Base-by-base conservation (phyloP, 2,888 invertebrate genomes). In the Syritta pipiens region DNA sequence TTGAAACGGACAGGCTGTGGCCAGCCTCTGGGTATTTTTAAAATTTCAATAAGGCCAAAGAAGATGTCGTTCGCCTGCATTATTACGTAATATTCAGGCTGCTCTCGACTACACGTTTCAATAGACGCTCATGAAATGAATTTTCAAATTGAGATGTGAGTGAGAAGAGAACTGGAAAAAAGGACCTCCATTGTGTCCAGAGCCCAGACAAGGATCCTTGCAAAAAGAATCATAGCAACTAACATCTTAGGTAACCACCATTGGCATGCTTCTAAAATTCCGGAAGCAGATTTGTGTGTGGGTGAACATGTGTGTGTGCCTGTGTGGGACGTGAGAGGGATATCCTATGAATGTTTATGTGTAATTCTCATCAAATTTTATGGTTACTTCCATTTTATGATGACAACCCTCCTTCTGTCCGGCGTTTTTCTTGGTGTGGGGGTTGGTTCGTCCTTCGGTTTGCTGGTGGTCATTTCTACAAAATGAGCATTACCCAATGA, bases 371-470 rank as follows among this genome's bases (percentile, higher is more conserved):
- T 79, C 60, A 79, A 79, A 79, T 79, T 79, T 74, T 55, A 79
- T 79, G 79, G 67, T 68, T 62, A 79, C 74, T 79, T 79, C 67
- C 67, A 62, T 72, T 79, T 79, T 74, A 77, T 77, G 71, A 77
- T 48, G 71, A 77, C 77, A 77, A 48, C 65, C 44, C 26, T 42
- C 65, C 22, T 24, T 32, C 28, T n/a, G 53, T n/a, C 49, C 5
- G 24, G 19, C 67, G n/a, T n/a, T n/a, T n/a, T n/a, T n/a, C n/a
- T n/a, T n/a, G n/a, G n/a, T n/a, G n/a, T n/a, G n/a, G n/a, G n/a
- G n/a, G n/a, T n/a, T n/a, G n/a, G 48, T 30, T 19, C 51, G 44
- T 53, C 30, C 37, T 44, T 49, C 24, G 28, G 19, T 10, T 12
- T 7, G 22, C 37, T 32, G 37, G 24, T 10, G 24, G 24, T 37